phyloP scores from a whole-genome alignment of 2,797 vertebrate genomes.

The Forpus xanthops region DNA sequence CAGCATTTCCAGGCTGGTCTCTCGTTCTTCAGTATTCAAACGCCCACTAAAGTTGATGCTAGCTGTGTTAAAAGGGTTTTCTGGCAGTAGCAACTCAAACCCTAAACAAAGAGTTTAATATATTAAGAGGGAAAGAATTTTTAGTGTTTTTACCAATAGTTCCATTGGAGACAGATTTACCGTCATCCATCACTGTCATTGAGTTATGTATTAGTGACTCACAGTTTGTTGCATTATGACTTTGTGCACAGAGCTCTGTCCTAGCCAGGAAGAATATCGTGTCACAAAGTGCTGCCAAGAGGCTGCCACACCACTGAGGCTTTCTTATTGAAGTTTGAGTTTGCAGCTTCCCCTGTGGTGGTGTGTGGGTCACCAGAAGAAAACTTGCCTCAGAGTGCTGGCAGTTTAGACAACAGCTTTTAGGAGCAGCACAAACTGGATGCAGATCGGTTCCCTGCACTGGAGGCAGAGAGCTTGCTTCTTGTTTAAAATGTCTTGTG shows the following conservation, averaged over 20 bases:
- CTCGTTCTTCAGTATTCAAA: neutral
- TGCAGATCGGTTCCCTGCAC: neutral
- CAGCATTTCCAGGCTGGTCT: neutral
- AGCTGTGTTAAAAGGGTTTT: conserved; percentile 16
- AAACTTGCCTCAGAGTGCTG: neutral
- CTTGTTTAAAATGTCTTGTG: neutral
- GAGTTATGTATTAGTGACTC: conserved; percentile 21
- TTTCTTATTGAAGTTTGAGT: neutral
- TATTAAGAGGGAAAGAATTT: conserved; percentile 35
- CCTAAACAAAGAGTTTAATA: neutral
- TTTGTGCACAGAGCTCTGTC: neutral
- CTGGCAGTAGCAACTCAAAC: conserved; percentile 1
- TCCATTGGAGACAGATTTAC: conserved; percentile 9
- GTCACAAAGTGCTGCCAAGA: neutral
- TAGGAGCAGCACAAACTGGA: neutral
- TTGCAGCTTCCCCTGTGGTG: neutral
- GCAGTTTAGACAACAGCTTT: neutral
- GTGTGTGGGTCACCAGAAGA: neutral
- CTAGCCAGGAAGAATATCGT: neutral
- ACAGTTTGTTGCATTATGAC: neutral
- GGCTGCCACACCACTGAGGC: neutral
- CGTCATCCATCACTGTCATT: neutral
- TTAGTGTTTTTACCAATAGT: conserved; percentile 14
- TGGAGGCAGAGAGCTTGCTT: neutral
- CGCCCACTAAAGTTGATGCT: neutral